Percentiles rank a stretch among this genome's conserved stretches.
phyloP scores from a whole-genome alignment of 2,888 invertebrate species.

The Gari tellinella region DNA sequence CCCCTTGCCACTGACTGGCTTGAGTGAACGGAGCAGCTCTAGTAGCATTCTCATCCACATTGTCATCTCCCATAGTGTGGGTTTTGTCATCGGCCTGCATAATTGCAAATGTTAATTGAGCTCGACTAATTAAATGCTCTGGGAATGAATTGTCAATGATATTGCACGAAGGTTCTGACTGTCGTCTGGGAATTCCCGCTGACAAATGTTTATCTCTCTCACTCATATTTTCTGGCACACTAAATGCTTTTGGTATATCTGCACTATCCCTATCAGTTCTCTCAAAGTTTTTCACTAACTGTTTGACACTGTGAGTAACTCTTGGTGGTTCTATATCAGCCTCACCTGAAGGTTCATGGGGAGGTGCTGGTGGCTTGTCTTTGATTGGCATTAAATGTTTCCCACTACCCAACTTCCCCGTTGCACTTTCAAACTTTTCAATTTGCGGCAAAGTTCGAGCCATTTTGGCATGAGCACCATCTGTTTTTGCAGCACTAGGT shows the following conservation, averaged over 20 bases:
- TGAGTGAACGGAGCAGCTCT: constrained; percentile 88
- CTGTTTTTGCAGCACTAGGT: constrained; percentile 31
- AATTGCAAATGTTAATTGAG: constrained; percentile 76
- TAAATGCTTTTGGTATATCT: constrained; percentile 61
- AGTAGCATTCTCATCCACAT: constrained; percentile 82
- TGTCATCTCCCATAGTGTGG: constrained; percentile 76
- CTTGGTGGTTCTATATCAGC: constrained; percentile 23
- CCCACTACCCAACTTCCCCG: constrained; percentile 5
- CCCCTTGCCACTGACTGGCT: constrained; percentile 96
- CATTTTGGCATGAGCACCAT: constrained; percentile 43
- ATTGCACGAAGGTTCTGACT: constrained; percentile 66
- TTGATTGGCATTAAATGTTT: background rate
- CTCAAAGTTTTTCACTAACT: constrained; percentile 59
- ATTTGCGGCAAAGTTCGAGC: constrained; percentile 55
- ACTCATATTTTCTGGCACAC: constrained; percentile 61
- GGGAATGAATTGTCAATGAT: constrained; percentile 62
- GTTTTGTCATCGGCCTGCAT: constrained; percentile 79
- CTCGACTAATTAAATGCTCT: constrained; percentile 71
- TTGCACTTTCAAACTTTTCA: constrained; percentile 50
- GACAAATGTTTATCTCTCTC: constrained; percentile 35
- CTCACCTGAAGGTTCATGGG: constrained; percentile 3
- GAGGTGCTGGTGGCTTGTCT: constrained; percentile 12
- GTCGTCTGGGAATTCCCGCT: constrained; percentile 48
- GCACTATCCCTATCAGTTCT: constrained; percentile 37
- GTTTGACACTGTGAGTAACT: constrained; percentile 55